Conservation (phyloP, 1,140 invertebrate species). For the Pogonomyrmex californicus region DNA sequence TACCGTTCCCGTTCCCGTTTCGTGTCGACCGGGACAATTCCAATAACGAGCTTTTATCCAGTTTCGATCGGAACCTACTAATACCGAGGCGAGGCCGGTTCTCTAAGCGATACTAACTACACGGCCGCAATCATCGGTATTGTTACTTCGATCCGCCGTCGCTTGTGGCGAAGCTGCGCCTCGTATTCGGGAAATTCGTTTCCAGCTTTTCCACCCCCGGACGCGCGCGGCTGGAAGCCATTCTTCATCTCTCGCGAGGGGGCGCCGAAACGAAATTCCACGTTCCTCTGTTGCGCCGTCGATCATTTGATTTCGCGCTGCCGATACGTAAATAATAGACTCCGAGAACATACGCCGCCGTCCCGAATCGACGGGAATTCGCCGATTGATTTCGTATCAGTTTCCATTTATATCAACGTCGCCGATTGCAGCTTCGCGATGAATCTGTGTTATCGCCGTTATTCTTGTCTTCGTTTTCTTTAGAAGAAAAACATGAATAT, state of each 20-base stretch:
- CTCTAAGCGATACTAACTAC: constrained; percentile 39
- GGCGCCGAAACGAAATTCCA: constrained; percentile 48
- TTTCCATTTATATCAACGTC: constrained; percentile 55
- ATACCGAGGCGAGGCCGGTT: constrained; percentile 19
- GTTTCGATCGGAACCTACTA: constrained; percentile 66
- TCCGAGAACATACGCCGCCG: constrained; percentile 19
- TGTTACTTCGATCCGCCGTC: constrained; percentile 17
- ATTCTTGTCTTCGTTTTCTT: constrained; percentile 5
- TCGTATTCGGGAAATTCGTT: constrained; percentile 51
- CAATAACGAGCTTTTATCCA: constrained; percentile 73
- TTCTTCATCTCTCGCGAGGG: constrained; percentile 38
- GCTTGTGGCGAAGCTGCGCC: constrained; percentile 5
- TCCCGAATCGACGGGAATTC: constrained; percentile 49
- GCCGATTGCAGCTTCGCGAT: constrained; percentile 21
- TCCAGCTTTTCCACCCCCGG: constrained; percentile 50
- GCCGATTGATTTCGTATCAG: constrained; percentile 54
- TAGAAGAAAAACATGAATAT: background rate
- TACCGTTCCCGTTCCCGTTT: constrained; percentile 50
- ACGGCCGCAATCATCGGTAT: constrained; percentile 43
- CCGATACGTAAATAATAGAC: constrained; percentile 58
- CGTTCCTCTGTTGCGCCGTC: constrained; percentile 46
- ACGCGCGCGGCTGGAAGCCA: background rate
- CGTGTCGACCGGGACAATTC: constrained; percentile 63
- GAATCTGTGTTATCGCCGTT: constrained; percentile 41
- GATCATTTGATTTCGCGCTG: constrained; percentile 60